These are phyloP conservation scores for Dryas iulia DNA, from an alignment of 1,140 invertebrate species.

Conservation along the genomic window DNA sequence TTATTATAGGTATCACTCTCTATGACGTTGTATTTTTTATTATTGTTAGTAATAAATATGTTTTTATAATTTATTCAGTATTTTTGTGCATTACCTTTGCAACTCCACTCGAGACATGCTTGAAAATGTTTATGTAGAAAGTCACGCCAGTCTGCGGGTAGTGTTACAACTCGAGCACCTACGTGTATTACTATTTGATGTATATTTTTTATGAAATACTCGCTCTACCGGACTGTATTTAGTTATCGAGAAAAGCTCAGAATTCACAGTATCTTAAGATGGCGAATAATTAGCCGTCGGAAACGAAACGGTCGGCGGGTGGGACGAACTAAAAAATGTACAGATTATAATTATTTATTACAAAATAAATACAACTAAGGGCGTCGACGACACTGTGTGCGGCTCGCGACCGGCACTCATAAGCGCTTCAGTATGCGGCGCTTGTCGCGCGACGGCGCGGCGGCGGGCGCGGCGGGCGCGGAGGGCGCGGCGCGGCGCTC, in stretches of 20 bases:
- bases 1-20: background rate
- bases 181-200: no score
- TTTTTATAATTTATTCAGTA: background rate
- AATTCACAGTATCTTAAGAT: background rate
- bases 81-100: background rate
- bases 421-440: conserved; percentile 66
- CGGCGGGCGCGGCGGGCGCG: conserved; percentile 3
- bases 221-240: no score
- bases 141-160: background rate
- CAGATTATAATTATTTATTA: conserved; percentile 26
- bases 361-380: conserved; percentile 35
- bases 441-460: conserved; percentile 38
- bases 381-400: no score
- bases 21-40: conserved; percentile 1
- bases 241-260: no score
- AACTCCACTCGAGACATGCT: background rate
- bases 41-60: background rate
- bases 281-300: background rate
- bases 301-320: background rate
- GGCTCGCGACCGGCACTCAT: conserved; percentile 38
- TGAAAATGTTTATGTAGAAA: no score
- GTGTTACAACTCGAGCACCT: no score
- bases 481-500: conserved; percentile 36
- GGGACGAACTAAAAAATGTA: background rate
- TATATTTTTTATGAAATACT: no score